Evolutionary conservation across 2,888 invertebrate genomes (phyloP).

Genomic region (Trichopria drosophilae): DNA sequence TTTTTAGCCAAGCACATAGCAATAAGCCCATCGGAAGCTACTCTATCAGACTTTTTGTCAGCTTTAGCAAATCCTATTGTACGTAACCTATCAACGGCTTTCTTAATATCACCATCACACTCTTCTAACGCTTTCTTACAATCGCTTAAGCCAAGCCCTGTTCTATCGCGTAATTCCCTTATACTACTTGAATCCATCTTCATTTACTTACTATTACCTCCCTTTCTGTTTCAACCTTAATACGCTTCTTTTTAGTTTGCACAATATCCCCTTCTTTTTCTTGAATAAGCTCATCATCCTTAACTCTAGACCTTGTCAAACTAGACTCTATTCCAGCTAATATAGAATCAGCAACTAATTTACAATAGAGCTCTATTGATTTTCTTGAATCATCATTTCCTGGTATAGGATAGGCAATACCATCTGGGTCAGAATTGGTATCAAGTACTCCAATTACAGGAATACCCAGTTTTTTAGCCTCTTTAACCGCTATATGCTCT

Average conservation of each 20-base stretch:
- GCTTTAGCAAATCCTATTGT: constrained; percentile 15
- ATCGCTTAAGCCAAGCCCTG: constrained; percentile 13
- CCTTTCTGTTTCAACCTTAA: constrained; percentile 14
- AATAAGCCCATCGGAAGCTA: constrained; percentile 14
- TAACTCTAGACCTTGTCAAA: constrained; percentile 15
- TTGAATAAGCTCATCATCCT: constrained; percentile 17
- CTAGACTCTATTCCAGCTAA: constrained; percentile 16
- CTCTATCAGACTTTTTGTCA: constrained; percentile 17
- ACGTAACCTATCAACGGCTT: constrained; percentile 14
- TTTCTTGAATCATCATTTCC: constrained; percentile 19
- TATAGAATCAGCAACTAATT: constrained; percentile 14
- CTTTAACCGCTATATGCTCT: constrained; percentile 16
- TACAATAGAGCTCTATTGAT: constrained; percentile 15
- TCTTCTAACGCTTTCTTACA: constrained; percentile 15
- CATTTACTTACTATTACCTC: constrained; percentile 18
- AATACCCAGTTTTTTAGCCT: constrained; percentile 16
- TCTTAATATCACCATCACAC: constrained; percentile 16
- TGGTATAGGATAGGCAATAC: constrained; percentile 13
- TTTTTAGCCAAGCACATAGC: constrained; percentile 17
- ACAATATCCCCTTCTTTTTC: constrained; percentile 15
- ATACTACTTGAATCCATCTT: constrained; percentile 12
- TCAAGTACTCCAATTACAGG: constrained; percentile 15
- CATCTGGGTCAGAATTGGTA: constrained; percentile 15
- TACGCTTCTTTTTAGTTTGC: constrained; percentile 15
- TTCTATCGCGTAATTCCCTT: constrained; percentile 17